Base-by-base conservation (phyloP, 2,113 vertebrate genomes). In the Actenoides lindsayi region DNA sequence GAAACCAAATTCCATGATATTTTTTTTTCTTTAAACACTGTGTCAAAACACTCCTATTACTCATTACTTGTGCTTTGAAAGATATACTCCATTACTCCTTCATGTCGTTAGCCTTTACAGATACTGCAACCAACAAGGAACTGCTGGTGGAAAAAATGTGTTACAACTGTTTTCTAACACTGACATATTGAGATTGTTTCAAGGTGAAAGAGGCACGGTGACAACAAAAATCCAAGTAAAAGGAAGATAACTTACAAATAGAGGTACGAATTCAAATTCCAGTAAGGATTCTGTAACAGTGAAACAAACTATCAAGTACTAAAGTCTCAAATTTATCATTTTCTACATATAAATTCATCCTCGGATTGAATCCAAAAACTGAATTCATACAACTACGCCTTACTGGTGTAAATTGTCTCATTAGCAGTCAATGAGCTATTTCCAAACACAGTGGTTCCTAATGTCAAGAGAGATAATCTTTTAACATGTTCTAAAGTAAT, bases 41-140 rank as follows among this genome's bases (percentile, higher is more conserved):
- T 79, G 90, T 96, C 92, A 96, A 95, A 95, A 85, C 92, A 91
- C 91, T 56, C 89, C 78, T 80, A 70, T 92, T 95, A 67, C 91
- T 94, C 5, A 14, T 87, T 92, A 59, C 77, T 95, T 44, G 33
- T 90, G 53, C 92, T 92, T 70, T 90, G 87, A 94, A 92, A 95
- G 92, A 96, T 74, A 71, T 28, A 94, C 42, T 92, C 92, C 91
- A 81, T 83, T 95, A 81, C 60, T 90, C 77, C 71, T 93, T 71
- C 59, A 62, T 5, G n/a, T 89, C 6, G 0, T 92, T 92, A 82
- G 67, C 57, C 78, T 92, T 82, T 71, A 82, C 62, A 94, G 89
- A 95, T 81, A 84, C 70, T 79, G 87, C 74, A 94, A 54, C 23
- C 89, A 91, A 84, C 11, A 10, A 79, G 46, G 74, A 94, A 83